A percentile compares a stretch with the other conserved stretches of the same genome.
These are phyloP conservation scores for Drosophila repleta DNA, from an alignment of 1,140 invertebrate species.

Conservation along the genomic window DNA sequence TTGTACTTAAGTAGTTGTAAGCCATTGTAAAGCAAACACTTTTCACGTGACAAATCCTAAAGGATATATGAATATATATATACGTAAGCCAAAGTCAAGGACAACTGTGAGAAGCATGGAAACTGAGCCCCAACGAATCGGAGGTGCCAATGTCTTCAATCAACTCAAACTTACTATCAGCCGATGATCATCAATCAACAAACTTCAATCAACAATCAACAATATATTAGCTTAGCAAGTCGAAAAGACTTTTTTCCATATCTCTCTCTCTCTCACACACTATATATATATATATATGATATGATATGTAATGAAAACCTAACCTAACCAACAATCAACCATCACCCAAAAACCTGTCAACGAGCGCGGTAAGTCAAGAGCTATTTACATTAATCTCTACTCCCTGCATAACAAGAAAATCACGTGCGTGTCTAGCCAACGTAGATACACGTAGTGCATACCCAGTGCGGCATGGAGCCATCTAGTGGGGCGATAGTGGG, in stretches of 20 bases:
- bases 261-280: constrained; percentile 41
- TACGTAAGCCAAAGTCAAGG: constrained; percentile 47
- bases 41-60: constrained; percentile 60
- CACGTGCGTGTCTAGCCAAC: constrained; percentile 52
- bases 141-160: constrained; percentile 50
- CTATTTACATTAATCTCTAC: constrained; percentile 52
- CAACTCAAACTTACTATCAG: constrained; percentile 44
- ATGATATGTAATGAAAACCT: constrained; percentile 31
- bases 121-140: constrained; percentile 32
- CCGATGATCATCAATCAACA: constrained; percentile 62
- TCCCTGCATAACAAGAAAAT: constrained; percentile 25
- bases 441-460: constrained; percentile 47
- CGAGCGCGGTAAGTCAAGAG: constrained; percentile 75
- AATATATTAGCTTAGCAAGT: constrained; percentile 44
- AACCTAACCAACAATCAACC: constrained; percentile 71
- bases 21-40: constrained; percentile 76
- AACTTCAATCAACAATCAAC: constrained; percentile 16
- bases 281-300: constrained; percentile 25
- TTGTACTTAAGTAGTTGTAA: constrained; percentile 40
- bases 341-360: constrained; percentile 59
- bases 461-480: constrained; percentile 35
- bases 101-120: constrained; percentile 59
- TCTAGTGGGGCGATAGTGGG: constrained; percentile 4
- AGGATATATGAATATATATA: background rate
- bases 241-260: constrained; percentile 2